Conservation (phyloP, 1,140 invertebrate species). For the Heliconius melpomene region DNA sequence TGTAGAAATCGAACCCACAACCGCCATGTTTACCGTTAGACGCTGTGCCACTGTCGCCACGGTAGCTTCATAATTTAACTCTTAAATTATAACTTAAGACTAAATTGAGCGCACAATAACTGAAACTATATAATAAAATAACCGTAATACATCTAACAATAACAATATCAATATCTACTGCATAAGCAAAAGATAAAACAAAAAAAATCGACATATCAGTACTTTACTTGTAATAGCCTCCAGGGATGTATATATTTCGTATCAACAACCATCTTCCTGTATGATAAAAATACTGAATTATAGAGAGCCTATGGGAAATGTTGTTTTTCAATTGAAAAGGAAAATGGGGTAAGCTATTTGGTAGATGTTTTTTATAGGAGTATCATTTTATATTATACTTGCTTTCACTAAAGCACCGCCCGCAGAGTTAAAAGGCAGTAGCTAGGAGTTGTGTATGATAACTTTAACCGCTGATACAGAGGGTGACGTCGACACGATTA, state of each 20-base stretch:
- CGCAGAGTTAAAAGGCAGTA: not conserved
- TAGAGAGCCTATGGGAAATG: slow-evolving; percentile 10
- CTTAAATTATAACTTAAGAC: no score
- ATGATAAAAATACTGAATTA: slow-evolving; percentile 14
- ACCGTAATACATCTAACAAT: not conserved
- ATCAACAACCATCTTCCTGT: slow-evolving; percentile 9
- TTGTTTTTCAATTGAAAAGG: slow-evolving; percentile 5
- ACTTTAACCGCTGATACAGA: no score
- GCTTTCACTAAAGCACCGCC: no score
- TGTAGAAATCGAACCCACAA: no score
- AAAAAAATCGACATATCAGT: not conserved
- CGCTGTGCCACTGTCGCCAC: no score
- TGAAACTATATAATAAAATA: no score
- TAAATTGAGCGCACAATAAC: no score
- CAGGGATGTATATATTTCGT: slow-evolving; percentile 6
- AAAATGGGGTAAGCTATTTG: slow-evolving; percentile 4
- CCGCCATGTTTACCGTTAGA: no score
- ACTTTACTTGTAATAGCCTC: slow-evolving; percentile 1
- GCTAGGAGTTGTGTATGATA: not conserved
- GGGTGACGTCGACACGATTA: no score
- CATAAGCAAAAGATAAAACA: not conserved
- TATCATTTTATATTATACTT: not conserved
- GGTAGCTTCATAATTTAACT: no score
- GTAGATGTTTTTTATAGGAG: not conserved
- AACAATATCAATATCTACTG: not conserved